phyloP scores from a whole-genome alignment of 2,797 vertebrate genomes.

The Galagoides demidoff region DNA sequence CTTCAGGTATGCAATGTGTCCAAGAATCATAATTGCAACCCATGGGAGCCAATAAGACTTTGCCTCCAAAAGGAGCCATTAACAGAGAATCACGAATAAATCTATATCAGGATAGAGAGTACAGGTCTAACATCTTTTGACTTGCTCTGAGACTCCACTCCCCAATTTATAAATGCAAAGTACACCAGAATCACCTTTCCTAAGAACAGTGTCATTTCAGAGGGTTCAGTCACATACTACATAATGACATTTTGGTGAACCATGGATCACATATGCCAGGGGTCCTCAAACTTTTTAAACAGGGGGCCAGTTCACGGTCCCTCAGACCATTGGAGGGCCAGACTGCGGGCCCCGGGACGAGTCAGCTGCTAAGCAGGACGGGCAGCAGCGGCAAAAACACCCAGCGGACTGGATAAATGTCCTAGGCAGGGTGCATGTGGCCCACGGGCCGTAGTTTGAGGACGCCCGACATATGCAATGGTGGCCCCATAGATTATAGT shows the following conservation, averaged over 20 bases:
- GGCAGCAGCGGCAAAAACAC: too few species aligned
- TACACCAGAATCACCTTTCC: not conserved
- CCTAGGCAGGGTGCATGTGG: too few species aligned
- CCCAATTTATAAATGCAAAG: not conserved
- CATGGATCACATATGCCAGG: not conserved
- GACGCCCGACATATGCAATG: not conserved
- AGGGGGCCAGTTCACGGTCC: too few species aligned
- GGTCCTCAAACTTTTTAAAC: too few species aligned
- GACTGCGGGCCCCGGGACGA: too few species aligned
- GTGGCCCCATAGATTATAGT: not conserved
- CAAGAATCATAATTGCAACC: not conserved
- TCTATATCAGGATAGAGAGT: not conserved
- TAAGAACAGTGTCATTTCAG: slow-evolving; percentile 19
- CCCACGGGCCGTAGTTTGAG: too few species aligned
- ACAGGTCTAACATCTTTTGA: not conserved
- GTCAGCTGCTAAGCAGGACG: too few species aligned
- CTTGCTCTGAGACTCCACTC: not conserved
- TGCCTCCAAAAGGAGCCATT: not conserved
- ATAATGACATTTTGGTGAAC: not conserved
- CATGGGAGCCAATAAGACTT: not conserved
- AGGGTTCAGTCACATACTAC: not conserved
- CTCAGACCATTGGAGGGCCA: too few species aligned
- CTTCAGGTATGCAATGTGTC: not conserved
- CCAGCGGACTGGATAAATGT: too few species aligned
- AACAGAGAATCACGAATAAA: not conserved